These are phyloP conservation scores for Penelope pileata DNA, from an alignment of 2,113 vertebrate genomes.

Conservation along the genomic window DNA sequence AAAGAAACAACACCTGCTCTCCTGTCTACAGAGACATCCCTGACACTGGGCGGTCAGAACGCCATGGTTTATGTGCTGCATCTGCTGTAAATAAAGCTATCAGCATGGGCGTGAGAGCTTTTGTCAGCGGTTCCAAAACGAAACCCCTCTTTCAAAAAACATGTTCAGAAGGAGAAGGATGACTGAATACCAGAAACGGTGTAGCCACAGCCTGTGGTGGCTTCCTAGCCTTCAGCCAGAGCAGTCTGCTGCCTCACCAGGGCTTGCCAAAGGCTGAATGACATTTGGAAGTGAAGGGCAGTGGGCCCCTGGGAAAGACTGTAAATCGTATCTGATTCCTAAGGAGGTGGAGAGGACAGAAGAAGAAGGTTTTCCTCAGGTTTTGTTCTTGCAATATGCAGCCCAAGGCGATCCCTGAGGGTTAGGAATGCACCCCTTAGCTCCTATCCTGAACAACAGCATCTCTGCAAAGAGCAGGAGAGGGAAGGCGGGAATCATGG, in stretches of 20 bases:
- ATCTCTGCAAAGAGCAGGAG: not conserved
- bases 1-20: not conserved
- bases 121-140: conserved; percentile 13
- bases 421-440: not conserved
- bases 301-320: not conserved
- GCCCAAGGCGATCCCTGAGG: not conserved
- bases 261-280: not conserved
- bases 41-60: not conserved
- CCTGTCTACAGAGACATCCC: not conserved
- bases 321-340: not conserved
- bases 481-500: not conserved
- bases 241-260: not conserved
- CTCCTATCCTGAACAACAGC: not conserved
- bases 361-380: not conserved
- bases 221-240: not conserved
- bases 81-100: not conserved
- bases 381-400: not conserved
- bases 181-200: not conserved
- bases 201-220: not conserved
- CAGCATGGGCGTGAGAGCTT: not conserved
- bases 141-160: not conserved
- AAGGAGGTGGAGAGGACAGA: not conserved
- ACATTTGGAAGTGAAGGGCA: not conserved
- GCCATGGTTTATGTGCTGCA: not conserved
- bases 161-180: not conserved